These are phyloP conservation scores for Danio aesculapii DNA, from an alignment of 2,797 vertebrate species.

Conservation along the genomic window DNA sequence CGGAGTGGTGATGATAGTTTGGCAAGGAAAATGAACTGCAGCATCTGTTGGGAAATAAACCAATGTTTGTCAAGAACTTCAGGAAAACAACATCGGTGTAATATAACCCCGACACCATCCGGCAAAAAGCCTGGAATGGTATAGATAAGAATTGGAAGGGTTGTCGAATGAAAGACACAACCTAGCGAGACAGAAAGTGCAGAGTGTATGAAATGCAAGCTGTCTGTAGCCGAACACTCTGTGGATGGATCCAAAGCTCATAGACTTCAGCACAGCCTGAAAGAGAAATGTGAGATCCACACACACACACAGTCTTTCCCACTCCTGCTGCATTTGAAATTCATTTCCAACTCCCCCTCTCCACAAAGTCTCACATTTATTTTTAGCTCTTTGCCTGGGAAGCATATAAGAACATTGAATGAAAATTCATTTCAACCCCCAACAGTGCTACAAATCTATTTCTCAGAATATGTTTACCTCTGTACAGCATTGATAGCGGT, in stretches of 20 bases:
- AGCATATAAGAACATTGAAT: conserved; percentile 39
- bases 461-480: conserved; percentile 27
- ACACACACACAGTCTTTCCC: conserved; percentile 13
- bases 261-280: conserved; percentile 66
- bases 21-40: conserved; percentile 2
- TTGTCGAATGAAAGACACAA: conserved; percentile 41
- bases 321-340: conserved; percentile 48
- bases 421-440: conserved; percentile 42
- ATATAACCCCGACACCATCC: background rate
- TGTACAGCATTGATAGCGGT: conserved; percentile 1
- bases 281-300: conserved; percentile 54
- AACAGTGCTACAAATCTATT: conserved; percentile 30
- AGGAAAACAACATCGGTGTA: conserved; percentile 28
- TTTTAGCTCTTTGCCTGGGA: conserved; percentile 49
- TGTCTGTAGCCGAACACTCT: conserved; percentile 48
- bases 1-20: background rate
- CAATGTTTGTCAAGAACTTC: conserved; percentile 33
- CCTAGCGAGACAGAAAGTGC: conserved; percentile 51
- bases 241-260: conserved; percentile 68
- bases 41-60: conserved; percentile 39
- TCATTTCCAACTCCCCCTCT: conserved; percentile 51
- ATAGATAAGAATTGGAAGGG: conserved; percentile 1
- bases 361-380: conserved; percentile 49
- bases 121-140: background rate
- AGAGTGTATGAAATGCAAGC: conserved; percentile 69